phyloP scores from a whole-genome alignment of 2,888 invertebrate species.

The Megastigmus dorsalis region DNA sequence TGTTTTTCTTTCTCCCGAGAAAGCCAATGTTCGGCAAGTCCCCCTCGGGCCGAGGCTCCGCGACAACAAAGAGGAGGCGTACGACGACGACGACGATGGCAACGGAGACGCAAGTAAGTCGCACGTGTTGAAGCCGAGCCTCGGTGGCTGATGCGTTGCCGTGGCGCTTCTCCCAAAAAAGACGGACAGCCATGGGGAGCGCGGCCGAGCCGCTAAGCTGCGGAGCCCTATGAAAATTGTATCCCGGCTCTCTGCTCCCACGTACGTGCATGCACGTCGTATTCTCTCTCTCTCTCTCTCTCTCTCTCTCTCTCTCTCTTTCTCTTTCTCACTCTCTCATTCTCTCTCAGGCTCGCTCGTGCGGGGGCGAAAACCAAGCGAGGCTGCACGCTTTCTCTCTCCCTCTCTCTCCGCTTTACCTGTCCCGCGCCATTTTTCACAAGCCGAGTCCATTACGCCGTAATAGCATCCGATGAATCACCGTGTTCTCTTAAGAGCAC shows the following conservation, averaged over 20 bases:
- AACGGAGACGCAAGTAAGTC: no score
- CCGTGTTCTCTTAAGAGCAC: slow-evolving; percentile 61
- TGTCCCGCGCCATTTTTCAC: slow-evolving; percentile 62
- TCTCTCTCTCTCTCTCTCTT: slow-evolving; percentile 18
- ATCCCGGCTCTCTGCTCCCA: slow-evolving; percentile 37
- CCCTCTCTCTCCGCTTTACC: slow-evolving; percentile 56
- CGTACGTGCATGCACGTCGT: no score
- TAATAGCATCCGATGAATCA: slow-evolving; percentile 68
- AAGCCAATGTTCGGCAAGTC: neutral
- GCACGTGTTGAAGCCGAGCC: no score
- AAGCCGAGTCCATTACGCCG: slow-evolving; percentile 64
- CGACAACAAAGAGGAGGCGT: neutral
- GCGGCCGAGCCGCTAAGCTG: neutral
- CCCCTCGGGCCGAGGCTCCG: neutral
- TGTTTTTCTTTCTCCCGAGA: neutral
- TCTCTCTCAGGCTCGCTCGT: no score
- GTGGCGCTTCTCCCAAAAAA: no score
- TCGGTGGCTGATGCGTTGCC: no score
- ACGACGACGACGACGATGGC: neutral
- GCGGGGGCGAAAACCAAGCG: neutral
- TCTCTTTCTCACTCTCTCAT: neutral
- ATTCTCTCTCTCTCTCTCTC: slow-evolving; percentile 7
- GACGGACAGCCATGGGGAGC: no score
- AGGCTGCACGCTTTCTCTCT: neutral
- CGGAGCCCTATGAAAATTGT: slow-evolving; percentile 11